Percentiles rank a stretch among this genome's conserved stretches.
Evolutionary conservation across 2,888 invertebrate species (phyloP).

Genomic region (Calameuta filiformis): DNA sequence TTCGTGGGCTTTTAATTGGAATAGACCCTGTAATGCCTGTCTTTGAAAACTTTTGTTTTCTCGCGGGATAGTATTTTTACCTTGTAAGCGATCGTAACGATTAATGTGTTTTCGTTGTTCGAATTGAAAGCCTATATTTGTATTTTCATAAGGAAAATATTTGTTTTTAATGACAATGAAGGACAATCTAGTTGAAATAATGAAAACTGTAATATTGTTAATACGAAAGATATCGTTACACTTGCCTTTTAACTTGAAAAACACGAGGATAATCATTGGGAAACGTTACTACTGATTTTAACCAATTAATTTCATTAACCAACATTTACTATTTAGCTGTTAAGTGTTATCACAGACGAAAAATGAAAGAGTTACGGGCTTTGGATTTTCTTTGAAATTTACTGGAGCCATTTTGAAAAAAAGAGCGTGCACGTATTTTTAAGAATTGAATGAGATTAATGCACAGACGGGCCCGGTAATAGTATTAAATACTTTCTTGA

Average conservation of each 20-base stretch:
- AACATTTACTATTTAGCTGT: conserved; percentile 47
- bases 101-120: not conserved
- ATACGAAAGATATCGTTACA: conserved; percentile 36
- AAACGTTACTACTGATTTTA: conserved; percentile 39
- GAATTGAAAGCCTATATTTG: not conserved
- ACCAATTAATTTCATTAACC: conserved; percentile 49
- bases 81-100: no score
- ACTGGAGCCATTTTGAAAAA: no score
- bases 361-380: no score
- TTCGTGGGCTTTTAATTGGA: not conserved
- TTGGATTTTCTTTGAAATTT: no score
- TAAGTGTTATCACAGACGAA: conserved; percentile 37
- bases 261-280: conserved; percentile 31
- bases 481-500: no score
- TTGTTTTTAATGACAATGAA: not conserved
- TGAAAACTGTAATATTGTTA: conserved; percentile 2
- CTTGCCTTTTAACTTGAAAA: conserved; percentile 35
- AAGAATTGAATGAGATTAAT: no score
- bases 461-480: no score
- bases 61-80: not conserved
- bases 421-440: no score
- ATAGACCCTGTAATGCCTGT: not conserved
- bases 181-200: conserved; percentile 8
- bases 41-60: no score
- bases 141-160: conserved; percentile 1